phyloP scores from a whole-genome alignment of 2,797 vertebrate genomes.

The Rhadinocentrus ornatus region DNA sequence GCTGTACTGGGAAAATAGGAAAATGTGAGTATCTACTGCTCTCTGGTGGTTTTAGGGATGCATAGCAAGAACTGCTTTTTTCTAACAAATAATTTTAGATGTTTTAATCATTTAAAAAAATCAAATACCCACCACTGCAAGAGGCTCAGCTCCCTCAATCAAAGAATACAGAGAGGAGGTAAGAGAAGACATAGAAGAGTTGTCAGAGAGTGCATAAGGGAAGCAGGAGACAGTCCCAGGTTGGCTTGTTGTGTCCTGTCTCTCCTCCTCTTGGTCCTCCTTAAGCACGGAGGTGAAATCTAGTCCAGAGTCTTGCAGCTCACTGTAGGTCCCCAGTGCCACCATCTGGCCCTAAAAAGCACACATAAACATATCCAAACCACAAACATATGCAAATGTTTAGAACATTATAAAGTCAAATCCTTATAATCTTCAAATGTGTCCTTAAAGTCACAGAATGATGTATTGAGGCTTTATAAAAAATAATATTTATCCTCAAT shows the following conservation, averaged over 20 bases:
- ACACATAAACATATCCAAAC: neutral
- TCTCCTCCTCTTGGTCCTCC: constrained; percentile 81
- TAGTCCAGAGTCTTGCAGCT: constrained; percentile 88
- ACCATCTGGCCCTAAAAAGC: constrained; percentile 88
- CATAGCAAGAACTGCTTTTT: constrained; percentile 25
- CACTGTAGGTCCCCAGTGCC: constrained; percentile 88
- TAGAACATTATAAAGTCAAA: too few species aligned
- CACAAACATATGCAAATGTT: neutral
- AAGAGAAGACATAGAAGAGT: constrained; percentile 86
- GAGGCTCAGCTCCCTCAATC: constrained; percentile 84
- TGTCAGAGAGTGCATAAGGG: constrained; percentile 83
- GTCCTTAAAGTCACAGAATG: too few species aligned
- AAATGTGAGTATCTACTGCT: constrained; percentile 62
- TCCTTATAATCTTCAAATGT: too few species aligned
- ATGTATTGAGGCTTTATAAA: too few species aligned
- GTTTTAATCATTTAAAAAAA: neutral
- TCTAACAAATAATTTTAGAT: neutral
- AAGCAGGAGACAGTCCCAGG: constrained; percentile 51
- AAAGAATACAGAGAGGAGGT: constrained; percentile 87
- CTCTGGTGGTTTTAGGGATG: constrained; percentile 65
- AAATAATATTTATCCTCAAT: too few species aligned
- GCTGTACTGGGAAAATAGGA: constrained; percentile 12
- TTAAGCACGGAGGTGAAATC: constrained; percentile 93
- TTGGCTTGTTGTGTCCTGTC: constrained; percentile 58
- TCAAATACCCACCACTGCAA: constrained; percentile 63